These are phyloP conservation scores for Drosophila dunni DNA, from an alignment of 1,140 invertebrate species.

Conservation along the genomic window DNA sequence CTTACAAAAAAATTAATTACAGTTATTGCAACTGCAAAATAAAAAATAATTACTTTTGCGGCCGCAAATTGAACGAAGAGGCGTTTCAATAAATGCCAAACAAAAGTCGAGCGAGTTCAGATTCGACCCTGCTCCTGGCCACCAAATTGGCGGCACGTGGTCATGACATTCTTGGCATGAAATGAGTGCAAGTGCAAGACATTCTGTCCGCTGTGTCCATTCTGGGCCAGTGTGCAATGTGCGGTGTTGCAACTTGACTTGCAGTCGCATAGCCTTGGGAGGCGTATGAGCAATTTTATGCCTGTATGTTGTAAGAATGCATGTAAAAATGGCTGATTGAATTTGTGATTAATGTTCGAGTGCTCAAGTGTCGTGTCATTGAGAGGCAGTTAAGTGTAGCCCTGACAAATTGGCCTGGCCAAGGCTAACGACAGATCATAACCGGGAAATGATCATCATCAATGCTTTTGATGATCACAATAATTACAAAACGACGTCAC, in stretches of 20 bases:
- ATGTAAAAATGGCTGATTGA: constrained; percentile 77
- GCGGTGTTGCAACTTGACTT: constrained; percentile 13
- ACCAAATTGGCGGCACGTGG: constrained; percentile 56
- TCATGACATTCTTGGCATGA: constrained; percentile 59
- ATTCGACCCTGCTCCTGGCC: constrained; percentile 60
- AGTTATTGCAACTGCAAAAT: constrained; percentile 8
- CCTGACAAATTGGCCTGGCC: constrained; percentile 65
- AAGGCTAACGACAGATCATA: constrained; percentile 48
- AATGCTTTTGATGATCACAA: constrained; percentile 10
- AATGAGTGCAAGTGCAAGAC: constrained; percentile 39
- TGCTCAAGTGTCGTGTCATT: constrained; percentile 60
- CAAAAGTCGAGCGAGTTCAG: neutral
- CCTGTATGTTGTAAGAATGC: constrained; percentile 67
- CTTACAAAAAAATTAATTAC: constrained; percentile 35
- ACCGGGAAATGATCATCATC: constrained; percentile 63
- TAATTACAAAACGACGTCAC: constrained; percentile 11
- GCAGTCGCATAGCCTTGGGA: constrained; percentile 8
- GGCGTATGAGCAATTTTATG: constrained; percentile 16
- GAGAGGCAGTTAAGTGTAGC: constrained; percentile 26
- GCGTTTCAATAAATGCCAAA: constrained; percentile 12
- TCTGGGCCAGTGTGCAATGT: constrained; percentile 13
- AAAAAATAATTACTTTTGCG: constrained; percentile 3
- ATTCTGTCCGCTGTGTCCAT: constrained; percentile 8
- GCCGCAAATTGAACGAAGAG: constrained; percentile 33
- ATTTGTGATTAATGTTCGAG: constrained; percentile 69